Conservation (phyloP, 2,888 invertebrate genomes). For the Lypha dubia region DNA sequence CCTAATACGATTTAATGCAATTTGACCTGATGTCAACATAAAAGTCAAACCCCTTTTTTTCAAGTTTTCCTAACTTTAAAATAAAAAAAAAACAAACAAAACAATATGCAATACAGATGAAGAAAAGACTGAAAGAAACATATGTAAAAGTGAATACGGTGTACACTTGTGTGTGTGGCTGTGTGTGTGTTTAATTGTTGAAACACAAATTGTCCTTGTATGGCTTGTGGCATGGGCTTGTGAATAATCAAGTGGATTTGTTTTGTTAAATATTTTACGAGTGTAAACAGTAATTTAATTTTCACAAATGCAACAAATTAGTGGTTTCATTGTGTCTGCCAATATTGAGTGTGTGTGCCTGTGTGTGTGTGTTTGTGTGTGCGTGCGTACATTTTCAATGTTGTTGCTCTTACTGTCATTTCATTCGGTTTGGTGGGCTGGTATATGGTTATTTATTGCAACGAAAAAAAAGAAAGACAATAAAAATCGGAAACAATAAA, state of each 20-base stretch:
- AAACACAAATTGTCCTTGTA: constrained; percentile 40
- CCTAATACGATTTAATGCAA: constrained; percentile 80
- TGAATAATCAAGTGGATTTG: constrained; percentile 69
- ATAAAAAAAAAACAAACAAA: no score
- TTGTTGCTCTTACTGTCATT: constrained; percentile 4
- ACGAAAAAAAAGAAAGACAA: constrained; percentile 8
- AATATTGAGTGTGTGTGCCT: not conserved
- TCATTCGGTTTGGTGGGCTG: constrained; percentile 26
- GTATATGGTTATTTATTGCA: not conserved
- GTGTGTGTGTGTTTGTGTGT: not conserved
- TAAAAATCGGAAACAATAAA: constrained; percentile 21
- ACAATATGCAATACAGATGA: constrained; percentile 1
- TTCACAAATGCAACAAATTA: constrained; percentile 80
- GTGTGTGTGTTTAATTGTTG: constrained; percentile 28
- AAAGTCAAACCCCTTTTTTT: constrained; percentile 66
- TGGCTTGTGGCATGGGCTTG: constrained; percentile 23
- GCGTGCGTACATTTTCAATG: no score
- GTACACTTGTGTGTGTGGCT: constrained; percentile 1
- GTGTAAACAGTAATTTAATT: constrained; percentile 81
- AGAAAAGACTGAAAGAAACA: constrained; percentile 37
- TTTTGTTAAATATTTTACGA: constrained; percentile 65
- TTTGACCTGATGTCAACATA: constrained; percentile 75
- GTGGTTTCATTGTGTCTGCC: constrained; percentile 80
- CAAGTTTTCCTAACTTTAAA: not conserved
- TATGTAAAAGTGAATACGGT: constrained; percentile 29